Base-by-base conservation (phyloP, 92 coral and sea anemone species). In the Ricordea florida region DNA sequence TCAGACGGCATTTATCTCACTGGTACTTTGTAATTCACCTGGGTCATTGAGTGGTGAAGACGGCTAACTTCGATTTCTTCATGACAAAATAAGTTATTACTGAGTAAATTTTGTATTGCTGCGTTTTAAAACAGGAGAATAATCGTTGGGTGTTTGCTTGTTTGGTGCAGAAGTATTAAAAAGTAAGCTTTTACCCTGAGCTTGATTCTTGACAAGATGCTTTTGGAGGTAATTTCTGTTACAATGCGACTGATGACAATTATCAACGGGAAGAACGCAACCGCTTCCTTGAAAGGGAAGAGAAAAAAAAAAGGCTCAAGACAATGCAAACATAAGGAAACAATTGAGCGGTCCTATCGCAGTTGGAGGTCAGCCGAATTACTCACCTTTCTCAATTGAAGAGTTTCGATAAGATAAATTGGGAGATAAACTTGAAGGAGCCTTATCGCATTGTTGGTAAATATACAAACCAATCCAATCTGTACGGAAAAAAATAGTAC, bases 361-460 rank as follows among this genome's bases (percentile, higher is more conserved):
- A 41, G 47, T 13, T 41, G 16, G 14, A 20, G 47, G 47, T 10
- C 3, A 2, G 0, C 14, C 16, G 17, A 6, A 16, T 41, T 28
- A 1, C 89, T 62, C 36, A 81, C 92, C 72, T 87, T 87, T 37
- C 80, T 52, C 10, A 78, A 72, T 26, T 62, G 72, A 34, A 87
- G 71, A 23, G 88, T 44, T 52, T 75, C 84, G 14, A 63, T 38
- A 56, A 87, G 68, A 42, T 81, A 87, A 29, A 87, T 16, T 5
- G 92, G 92, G 6, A 87, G 84, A 21, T 72, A 72, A 10, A 69
- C 52, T 37, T 79, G 77, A 13, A 60, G 76, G 35, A 86, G 44
- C 53, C 58, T 55, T 33, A 74, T 46, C 4, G 87, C 32, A 34
- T 45, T 80, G 42, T 70, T 70, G 1, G 38, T 24, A 42, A 70